Conservation (phyloP, 2,797 vertebrate genomes). For the Huso huso region DNA sequence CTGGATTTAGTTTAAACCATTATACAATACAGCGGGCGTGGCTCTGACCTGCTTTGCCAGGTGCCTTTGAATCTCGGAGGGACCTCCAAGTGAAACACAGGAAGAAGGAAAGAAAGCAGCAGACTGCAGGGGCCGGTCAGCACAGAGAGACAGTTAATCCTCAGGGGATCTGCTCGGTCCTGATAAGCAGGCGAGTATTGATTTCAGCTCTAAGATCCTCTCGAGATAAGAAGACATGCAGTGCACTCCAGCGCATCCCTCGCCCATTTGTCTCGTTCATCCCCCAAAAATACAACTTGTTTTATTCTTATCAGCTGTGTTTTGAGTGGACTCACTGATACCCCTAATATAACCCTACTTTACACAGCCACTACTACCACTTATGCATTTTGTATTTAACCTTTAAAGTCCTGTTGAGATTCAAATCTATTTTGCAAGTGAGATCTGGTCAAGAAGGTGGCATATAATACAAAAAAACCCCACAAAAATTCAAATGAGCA, state of each 20-base stretch:
- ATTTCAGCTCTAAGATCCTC: background rate
- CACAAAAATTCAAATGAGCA: too few relatives aligned
- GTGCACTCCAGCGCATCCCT: background rate
- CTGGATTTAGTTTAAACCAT: too few relatives aligned
- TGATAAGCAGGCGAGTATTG: background rate
- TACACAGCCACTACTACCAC: background rate
- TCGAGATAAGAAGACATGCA: background rate
- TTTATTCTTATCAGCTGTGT: background rate
- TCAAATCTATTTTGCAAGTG: too few relatives aligned
- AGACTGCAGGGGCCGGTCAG: too few relatives aligned
- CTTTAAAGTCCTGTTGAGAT: background rate
- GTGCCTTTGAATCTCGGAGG: too few relatives aligned
- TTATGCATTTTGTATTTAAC: background rate
- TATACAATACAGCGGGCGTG: background rate
- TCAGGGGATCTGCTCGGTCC: background rate
- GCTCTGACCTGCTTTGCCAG: too few relatives aligned
- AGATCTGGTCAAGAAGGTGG: too few relatives aligned
- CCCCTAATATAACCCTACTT: background rate
- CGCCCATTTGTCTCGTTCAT: background rate
- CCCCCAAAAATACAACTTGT: too few relatives aligned
- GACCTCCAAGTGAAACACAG: too few relatives aligned
- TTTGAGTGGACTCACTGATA: background rate
- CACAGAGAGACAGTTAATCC: too few relatives aligned
- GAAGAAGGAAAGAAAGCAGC: too few relatives aligned
- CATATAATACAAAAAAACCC: too few relatives aligned